phyloP scores from a whole-genome alignment of 2,888 invertebrate genomes.

The Calameuta idolon region DNA sequence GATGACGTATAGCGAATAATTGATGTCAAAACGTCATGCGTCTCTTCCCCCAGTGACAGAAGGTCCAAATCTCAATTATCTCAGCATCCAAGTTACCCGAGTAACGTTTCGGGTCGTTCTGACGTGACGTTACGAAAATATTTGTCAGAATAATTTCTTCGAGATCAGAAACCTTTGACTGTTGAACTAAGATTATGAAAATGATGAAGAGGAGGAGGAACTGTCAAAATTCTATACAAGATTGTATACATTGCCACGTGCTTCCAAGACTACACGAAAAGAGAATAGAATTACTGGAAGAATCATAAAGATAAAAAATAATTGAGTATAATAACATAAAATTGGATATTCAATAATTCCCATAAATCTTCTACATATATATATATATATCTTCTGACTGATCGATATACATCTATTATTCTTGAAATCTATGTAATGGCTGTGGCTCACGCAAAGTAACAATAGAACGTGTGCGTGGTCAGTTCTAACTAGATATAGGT shows the following conservation, averaged over 20 bases:
- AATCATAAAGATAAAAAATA: background rate
- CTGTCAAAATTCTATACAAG: no score
- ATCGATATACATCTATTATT: background rate
- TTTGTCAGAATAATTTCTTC: background rate
- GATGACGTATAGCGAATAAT: background rate
- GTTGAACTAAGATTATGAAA: background rate
- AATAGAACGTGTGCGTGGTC: background rate
- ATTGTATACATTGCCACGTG: no score
- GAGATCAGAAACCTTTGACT: background rate
- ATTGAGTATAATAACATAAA: background rate
- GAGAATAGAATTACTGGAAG: background rate
- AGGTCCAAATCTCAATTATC: background rate
- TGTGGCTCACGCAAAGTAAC: background rate
- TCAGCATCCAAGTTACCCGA: background rate
- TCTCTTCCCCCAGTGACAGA: background rate
- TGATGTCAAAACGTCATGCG: background rate
- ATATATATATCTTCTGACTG: background rate
- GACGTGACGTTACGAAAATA: background rate
- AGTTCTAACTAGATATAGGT: background rate
- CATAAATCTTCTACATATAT: background rate
- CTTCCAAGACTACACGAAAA: background rate
- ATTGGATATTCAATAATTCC: background rate
- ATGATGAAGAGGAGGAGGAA: no score
- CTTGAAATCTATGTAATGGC: background rate
- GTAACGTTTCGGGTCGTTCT: background rate